phyloP scores from a whole-genome alignment of 1,140 invertebrate species.

The Drosophila tropicalis region DNA sequence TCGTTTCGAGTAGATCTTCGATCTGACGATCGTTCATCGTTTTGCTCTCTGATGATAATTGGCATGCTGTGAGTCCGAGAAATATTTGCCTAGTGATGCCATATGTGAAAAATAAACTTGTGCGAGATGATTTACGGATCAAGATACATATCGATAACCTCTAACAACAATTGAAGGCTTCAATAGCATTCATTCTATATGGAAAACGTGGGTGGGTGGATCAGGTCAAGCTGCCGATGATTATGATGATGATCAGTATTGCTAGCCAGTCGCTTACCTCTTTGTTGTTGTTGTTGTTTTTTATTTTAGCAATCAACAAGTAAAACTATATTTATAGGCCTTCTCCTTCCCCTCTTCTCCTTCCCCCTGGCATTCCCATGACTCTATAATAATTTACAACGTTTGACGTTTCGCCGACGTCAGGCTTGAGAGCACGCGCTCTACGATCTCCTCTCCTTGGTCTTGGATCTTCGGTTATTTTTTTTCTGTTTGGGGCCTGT shows the following conservation, averaged over 20 bases:
- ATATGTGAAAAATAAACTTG: slow-evolving; percentile 34
- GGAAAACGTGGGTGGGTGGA: slow-evolving; percentile 32
- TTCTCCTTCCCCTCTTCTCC: not conserved
- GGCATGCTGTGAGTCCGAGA: slow-evolving; percentile 19
- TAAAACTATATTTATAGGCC: slow-evolving; percentile 65
- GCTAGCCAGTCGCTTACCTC: slow-evolving; percentile 42
- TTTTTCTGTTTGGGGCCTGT: not conserved
- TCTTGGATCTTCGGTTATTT: too few species aligned
- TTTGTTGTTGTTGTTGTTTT: not conserved
- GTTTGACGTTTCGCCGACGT: slow-evolving; percentile 41
- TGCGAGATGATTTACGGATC: slow-evolving; percentile 59
- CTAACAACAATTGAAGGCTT: slow-evolving; percentile 45
- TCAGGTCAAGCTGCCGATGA: slow-evolving; percentile 52
- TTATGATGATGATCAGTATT: slow-evolving; percentile 24
- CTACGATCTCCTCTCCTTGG: slow-evolving; percentile 22
- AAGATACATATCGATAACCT: slow-evolving; percentile 58
- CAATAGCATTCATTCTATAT: slow-evolving; percentile 24
- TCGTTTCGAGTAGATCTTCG: too few species aligned
- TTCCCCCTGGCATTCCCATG: slow-evolving; percentile 33
- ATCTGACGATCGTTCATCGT: too few species aligned
- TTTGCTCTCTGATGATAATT: slow-evolving; percentile 30
- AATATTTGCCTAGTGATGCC: slow-evolving; percentile 68
- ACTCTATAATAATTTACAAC: slow-evolving; percentile 75
- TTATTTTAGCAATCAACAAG: slow-evolving; percentile 58
- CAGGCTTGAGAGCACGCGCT: slow-evolving; percentile 67